Percentiles rank a stretch among this genome's conserved stretches.
These are phyloP conservation scores for Synergus japonicus DNA, from an alignment of 2,888 invertebrate species.

Conservation along the genomic window DNA sequence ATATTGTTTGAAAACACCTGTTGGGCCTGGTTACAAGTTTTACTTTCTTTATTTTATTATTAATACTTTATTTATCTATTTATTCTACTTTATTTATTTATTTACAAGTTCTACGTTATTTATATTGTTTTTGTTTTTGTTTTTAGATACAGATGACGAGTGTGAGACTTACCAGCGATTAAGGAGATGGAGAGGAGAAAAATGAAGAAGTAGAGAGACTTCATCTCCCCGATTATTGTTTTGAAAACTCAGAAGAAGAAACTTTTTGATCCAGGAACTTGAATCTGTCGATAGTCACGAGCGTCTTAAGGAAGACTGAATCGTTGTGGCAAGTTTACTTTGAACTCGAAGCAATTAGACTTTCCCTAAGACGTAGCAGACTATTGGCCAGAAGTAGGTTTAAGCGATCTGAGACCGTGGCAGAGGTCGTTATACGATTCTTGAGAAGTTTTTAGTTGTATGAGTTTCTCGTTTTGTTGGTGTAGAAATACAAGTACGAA, in stretches of 20 bases:
- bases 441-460: background rate
- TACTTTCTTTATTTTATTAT: background rate
- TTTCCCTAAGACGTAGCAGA: constrained; percentile 60
- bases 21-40: background rate
- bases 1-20: background rate
- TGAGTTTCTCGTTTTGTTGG: background rate
- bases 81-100: too few species aligned
- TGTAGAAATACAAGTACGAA: background rate
- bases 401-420: constrained; percentile 43
- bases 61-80: too few species aligned
- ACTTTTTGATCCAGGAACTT: background rate
- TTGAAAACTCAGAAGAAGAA: background rate
- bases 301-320: constrained; percentile 56
- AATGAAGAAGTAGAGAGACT: constrained; percentile 52
- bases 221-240: constrained; percentile 41
- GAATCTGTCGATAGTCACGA: constrained; percentile 36
- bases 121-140: background rate
- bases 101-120: background rate
- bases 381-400: constrained; percentile 50
- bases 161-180: constrained; percentile 62
- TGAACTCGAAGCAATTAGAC: constrained; percentile 52
- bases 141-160: background rate
- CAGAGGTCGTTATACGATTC: constrained; percentile 51
- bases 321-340: constrained; percentile 32
- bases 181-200: constrained; percentile 59